A percentile compares a stretch with the other conserved stretches of the same genome.
Conservation (phyloP, 2,113 vertebrate genomes). For the Baryphthengus martii region DNA sequence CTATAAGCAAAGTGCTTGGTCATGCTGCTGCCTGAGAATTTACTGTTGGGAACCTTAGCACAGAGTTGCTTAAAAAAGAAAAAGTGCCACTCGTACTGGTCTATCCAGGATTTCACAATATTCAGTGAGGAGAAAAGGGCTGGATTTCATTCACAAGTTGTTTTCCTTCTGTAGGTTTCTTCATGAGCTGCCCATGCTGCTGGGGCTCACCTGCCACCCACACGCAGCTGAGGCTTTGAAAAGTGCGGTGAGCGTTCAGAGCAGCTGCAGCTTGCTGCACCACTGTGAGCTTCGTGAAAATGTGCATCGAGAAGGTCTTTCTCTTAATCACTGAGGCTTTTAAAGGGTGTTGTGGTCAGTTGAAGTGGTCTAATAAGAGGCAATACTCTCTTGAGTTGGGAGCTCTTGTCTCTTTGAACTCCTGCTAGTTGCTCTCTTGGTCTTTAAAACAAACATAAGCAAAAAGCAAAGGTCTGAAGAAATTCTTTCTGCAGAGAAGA, state of each 20-base stretch:
- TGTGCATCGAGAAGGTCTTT: neutral
- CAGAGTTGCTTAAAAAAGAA: neutral
- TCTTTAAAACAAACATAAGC: neutral
- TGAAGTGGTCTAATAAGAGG: neutral
- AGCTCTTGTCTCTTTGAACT: neutral
- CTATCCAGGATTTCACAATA: neutral
- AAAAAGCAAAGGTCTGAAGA: rapidly evolving
- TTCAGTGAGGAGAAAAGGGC: neutral
- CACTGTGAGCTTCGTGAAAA: rapidly evolving
- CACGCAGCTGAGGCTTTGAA: neutral
- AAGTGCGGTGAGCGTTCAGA: rapidly evolving
- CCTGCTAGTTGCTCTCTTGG: neutral
- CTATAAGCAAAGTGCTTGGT: neutral
- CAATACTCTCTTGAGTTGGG: neutral
- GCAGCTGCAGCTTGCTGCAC: neutral
- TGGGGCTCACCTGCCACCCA: neutral
- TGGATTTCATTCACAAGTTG: neutral
- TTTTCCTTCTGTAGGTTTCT: neutral
- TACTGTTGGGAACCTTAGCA: neutral
- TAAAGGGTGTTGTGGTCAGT: neutral
- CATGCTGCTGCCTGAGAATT: neutral
- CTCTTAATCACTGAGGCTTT: neutral
- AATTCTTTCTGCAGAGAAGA: neutral
- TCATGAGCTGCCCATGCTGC: neutral
- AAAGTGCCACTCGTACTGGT: neutral